Evolutionary conservation across 2,113 vertebrate species (phyloP).

Genomic region (Hemichromis elongatus): DNA sequence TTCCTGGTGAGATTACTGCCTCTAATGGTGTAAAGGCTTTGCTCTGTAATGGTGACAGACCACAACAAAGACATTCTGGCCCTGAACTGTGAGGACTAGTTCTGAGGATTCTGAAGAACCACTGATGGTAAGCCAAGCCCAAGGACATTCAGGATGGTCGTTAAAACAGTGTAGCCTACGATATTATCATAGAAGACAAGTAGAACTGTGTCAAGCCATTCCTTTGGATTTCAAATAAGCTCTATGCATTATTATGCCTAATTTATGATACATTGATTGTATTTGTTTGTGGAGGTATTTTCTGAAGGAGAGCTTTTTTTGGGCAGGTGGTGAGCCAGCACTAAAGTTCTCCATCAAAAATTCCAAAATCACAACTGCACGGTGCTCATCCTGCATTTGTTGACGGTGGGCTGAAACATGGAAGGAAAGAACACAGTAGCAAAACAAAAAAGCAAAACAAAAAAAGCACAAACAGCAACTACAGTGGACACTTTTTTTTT

Average conservation of each 20-base stretch:
- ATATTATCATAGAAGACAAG: background rate
- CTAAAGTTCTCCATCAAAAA: background rate
- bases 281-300: background rate
- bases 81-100: background rate
- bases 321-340: background rate
- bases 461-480: background rate
- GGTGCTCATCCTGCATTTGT: background rate
- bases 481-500: background rate
- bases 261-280: background rate
- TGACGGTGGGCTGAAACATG: too few species aligned
- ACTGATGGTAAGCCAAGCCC: background rate
- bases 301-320: background rate
- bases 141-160: background rate
- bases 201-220: background rate
- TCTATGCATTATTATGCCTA: background rate
- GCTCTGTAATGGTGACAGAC: background rate
- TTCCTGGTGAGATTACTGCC: background rate
- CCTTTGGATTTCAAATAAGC: background rate
- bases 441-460: too few species aligned
- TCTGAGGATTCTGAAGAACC: background rate
- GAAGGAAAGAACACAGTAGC: too few species aligned
- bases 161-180: background rate
- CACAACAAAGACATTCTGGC: background rate
- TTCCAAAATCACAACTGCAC: background rate
- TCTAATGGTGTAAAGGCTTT: background rate